Evolutionary conservation across 2,797 vertebrate species (phyloP), one percentile per base, ranked within the genome.

Genomic region (Crenuchus spilurus): DNA sequence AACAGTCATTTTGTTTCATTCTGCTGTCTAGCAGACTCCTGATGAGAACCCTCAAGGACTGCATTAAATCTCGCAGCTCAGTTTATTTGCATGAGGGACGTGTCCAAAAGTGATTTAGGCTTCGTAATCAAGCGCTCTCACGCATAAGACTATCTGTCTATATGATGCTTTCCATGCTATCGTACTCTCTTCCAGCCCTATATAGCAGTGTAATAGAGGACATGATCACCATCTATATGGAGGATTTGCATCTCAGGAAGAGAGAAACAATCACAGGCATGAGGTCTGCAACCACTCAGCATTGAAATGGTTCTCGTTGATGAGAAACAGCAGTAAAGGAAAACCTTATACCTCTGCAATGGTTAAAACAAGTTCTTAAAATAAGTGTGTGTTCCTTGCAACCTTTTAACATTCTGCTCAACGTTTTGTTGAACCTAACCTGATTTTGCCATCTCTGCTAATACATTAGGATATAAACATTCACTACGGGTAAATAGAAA

Each of bases 1-100:
- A 88, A 86, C 83, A 86, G 80, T 85, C 81, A 85, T 79, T 85
- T 85, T 60, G 70, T 85, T 88, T 85, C 72, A 84, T 84, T 82
- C 81, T 70, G 74, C 78, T 71, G 81, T 80, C 83, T 80, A 58
- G 76, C 72, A 64, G 83, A 73, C 75, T 75, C 72, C 81, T 85
- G 86, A 88, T 87, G 83, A 86, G 84, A 86, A 84, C 72, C 76
- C 84, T 86, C 81, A 72, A 85, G 72, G 75, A 86, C 82, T 84
- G 76, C 79, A 86, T 87, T 84, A 83, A 80, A 80, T 79, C 81
- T 84, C 75, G 65, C 74, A 78, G 54, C 80, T 85, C 77, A 79
- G 83, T 88, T 84, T 86, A 81, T 82, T 83, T 80, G 79, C 60
- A 75, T 75, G 74, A 76, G 68, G 35, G 49, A 77, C 61, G 67